Conservation (phyloP, 2,113 vertebrate species). For the Caloenas nicobarica region DNA sequence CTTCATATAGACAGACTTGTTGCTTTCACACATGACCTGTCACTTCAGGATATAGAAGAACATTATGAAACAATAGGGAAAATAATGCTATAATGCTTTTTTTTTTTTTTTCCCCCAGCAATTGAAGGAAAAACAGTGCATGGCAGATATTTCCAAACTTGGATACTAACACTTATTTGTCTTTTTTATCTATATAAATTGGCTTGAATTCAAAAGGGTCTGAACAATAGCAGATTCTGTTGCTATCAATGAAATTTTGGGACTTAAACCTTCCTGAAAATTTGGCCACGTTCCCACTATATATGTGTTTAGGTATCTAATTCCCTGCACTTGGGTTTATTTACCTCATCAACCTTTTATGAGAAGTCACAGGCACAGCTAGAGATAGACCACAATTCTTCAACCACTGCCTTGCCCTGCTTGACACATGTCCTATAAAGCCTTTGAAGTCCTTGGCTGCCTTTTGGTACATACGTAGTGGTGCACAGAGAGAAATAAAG, state of each 20-base stretch:
- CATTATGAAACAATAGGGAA: background rate
- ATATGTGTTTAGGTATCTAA: background rate
- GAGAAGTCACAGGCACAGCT: background rate
- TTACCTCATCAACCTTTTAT: background rate
- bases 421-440: background rate
- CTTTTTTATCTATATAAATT: background rate
- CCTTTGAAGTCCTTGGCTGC: background rate
- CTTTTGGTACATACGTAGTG: background rate
- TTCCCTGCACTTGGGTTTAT: background rate
- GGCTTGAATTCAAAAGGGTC: background rate
- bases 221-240: background rate
- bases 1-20: background rate
- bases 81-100: background rate
- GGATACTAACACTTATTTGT: background rate
- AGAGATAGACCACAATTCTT: background rate
- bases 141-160: background rate
- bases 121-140: background rate
- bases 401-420: background rate
- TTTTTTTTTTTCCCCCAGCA: background rate
- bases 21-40: constrained; percentile 16
- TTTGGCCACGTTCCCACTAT: background rate
- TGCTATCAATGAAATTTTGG: background rate
- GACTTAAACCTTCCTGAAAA: background rate
- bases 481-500: background rate
- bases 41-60: background rate